phyloP scores from a whole-genome alignment of 2,888 invertebrate genomes.

The Nemapogon koenigi region DNA sequence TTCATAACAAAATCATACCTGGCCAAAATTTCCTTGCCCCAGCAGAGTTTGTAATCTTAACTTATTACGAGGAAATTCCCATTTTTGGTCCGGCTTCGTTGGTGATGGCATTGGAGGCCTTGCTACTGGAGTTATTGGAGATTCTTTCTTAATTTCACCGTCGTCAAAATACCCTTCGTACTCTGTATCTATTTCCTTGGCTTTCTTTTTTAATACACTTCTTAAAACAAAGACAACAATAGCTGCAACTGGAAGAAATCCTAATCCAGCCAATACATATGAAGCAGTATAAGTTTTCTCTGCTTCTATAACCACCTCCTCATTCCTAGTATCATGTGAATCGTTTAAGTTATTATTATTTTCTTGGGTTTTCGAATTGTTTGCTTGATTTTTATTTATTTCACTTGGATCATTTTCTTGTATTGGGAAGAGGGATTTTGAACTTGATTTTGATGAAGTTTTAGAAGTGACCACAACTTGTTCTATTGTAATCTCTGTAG shows the following conservation, averaged over 20 bases:
- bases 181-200: slow-evolving; percentile 62
- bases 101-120: slow-evolving; percentile 61
- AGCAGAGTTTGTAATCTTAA: slow-evolving; percentile 78
- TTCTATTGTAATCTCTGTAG: slow-evolving; percentile 28
- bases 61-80: slow-evolving; percentile 82
- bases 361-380: slow-evolving; percentile 19
- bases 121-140: slow-evolving; percentile 59
- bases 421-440: slow-evolving; percentile 27
- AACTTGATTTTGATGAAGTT: slow-evolving; percentile 46
- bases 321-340: slow-evolving; percentile 29
- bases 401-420: slow-evolving; percentile 22
- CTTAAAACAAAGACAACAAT: slow-evolving; percentile 64
- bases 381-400: slow-evolving; percentile 26
- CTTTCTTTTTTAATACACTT: slow-evolving; percentile 59
- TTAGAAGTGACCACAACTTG: slow-evolving; percentile 48
- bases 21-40: slow-evolving; percentile 87
- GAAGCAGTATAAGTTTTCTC: slow-evolving; percentile 67
- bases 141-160: slow-evolving; percentile 55
- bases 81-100: slow-evolving; percentile 65
- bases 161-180: slow-evolving; percentile 69
- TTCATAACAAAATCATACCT: slow-evolving; percentile 57
- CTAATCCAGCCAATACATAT: slow-evolving; percentile 66
- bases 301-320: slow-evolving; percentile 64
- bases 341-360: slow-evolving; percentile 20
- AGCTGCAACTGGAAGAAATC: slow-evolving; percentile 64